Evolutionary conservation across 2,113 vertebrate species (phyloP).

Genomic region (Burhinus bistriatus): DNA sequence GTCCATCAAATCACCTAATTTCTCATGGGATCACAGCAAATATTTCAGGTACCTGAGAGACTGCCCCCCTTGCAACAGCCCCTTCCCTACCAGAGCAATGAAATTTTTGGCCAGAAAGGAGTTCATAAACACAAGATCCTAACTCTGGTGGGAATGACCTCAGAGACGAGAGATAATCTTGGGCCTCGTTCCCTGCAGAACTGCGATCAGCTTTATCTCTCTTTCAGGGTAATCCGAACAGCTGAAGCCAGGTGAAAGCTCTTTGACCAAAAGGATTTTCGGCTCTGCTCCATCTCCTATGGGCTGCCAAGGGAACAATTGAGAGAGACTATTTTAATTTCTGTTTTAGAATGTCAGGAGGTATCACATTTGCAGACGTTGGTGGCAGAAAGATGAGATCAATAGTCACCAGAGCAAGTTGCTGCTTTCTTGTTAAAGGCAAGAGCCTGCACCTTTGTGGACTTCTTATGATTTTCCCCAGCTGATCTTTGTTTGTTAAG

Average conservation of each 20-base stretch:
- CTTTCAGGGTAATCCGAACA: not conserved
- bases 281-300: rapidly evolving
- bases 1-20: not conserved
- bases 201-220: not conserved
- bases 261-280: not conserved
- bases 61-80: not conserved
- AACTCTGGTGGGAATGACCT: not conserved
- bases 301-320: not conserved
- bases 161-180: not conserved
- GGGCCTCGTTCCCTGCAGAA: not conserved
- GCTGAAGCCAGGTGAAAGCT: not conserved
- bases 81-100: not conserved
- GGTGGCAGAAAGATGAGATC: not conserved
- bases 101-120: not conserved
- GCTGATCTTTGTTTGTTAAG: not conserved
- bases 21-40: not conserved
- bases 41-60: not conserved
- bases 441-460: not conserved
- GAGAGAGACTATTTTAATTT: not conserved
- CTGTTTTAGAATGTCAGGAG: not conserved
- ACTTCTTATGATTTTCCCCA: not conserved
- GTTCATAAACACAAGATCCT: not conserved
- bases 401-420: not conserved
- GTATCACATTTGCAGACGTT: not conserved
- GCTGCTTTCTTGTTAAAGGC: not conserved